These are phyloP conservation scores for Rhincodon typus DNA, from an alignment of 2,797 vertebrate genomes.

Conservation along the genomic window DNA sequence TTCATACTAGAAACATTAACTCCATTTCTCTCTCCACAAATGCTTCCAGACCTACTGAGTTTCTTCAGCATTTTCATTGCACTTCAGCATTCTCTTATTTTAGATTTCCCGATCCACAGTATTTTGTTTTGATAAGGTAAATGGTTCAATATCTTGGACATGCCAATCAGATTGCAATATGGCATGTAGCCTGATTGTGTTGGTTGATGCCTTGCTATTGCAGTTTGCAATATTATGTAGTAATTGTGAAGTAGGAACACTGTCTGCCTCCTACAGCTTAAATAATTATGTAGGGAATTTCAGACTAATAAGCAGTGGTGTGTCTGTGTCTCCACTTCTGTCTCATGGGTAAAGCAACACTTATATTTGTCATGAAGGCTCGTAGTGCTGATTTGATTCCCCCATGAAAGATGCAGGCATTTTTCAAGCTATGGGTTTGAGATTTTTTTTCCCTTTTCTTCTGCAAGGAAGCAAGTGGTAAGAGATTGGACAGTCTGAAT, in stretches of 20 bases:
- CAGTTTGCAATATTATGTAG: background rate
- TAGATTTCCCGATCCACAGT: no score
- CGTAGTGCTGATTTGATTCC: background rate
- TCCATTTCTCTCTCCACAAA: no score
- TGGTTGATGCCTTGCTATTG: background rate
- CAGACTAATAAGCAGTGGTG: constrained; percentile 6
- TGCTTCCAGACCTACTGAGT: no score
- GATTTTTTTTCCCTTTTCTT: background rate
- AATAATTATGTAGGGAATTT: background rate
- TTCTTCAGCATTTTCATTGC: no score
- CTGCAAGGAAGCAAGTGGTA: background rate
- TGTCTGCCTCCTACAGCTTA: background rate
- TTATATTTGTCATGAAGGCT: background rate
- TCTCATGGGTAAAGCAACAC: background rate
- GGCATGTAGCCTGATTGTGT: background rate
- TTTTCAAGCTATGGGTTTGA: background rate
- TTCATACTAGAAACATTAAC: no score
- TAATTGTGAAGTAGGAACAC: background rate
- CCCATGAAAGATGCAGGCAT: background rate
- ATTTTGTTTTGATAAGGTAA: no score
- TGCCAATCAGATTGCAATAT: background rate
- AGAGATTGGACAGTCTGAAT: background rate
- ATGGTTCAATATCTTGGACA: background rate
- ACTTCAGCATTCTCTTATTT: no score
- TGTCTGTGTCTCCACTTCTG: background rate